Evolutionary conservation across 2,797 vertebrate species (phyloP).

Genomic region (Leontopithecus rosalia): DNA sequence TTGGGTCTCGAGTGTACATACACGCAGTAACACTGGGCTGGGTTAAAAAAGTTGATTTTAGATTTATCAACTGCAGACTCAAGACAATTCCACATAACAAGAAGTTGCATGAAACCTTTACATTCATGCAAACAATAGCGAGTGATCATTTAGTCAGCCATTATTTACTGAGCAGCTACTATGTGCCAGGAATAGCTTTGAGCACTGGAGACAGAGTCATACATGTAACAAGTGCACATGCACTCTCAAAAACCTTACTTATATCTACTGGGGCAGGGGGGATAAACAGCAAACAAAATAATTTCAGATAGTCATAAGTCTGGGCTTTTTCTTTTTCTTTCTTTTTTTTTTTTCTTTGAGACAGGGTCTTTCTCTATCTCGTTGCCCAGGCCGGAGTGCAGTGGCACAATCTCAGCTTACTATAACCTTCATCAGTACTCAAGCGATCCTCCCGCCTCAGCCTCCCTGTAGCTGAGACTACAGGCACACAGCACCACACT

Average conservation of each 20-base stretch:
- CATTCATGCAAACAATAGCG: accelerated
- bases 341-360: not conserved
- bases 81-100: accelerated
- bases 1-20: accelerated
- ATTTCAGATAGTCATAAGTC: not conserved
- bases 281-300: not conserved
- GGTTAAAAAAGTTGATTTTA: too few species aligned
- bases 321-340: too few species aligned
- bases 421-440: not conserved
- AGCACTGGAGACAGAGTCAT: accelerated
- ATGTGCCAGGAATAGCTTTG: accelerated
- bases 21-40: too few species aligned
- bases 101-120: not conserved
- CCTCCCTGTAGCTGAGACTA: not conserved
- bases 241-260: not conserved
- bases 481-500: not conserved
- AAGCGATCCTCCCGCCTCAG: not conserved
- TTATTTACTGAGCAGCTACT: not conserved
- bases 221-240: accelerated
- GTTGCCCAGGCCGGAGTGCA: not conserved
- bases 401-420: not conserved
- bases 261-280: accelerated
- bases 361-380: not conserved
- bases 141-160: accelerated
- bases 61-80: not conserved